Base-by-base conservation (phyloP, 1,140 invertebrate species). In the Pachypeltis micranthus region DNA sequence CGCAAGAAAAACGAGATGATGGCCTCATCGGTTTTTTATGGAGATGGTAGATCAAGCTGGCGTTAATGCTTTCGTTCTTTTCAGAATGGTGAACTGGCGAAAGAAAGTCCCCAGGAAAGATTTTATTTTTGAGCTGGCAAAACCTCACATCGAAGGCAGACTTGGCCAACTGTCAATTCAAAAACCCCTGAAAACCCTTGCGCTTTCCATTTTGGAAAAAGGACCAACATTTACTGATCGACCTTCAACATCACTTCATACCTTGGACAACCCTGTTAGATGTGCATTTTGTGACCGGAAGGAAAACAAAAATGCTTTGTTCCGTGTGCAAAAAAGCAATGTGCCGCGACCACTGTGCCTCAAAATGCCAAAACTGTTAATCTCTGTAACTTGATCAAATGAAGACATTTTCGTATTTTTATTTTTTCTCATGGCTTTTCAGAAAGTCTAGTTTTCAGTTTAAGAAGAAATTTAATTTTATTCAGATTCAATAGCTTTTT, bases 1-100 rank as follows among this genome's bases (percentile, higher is more conserved):
- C 12, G 66, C 68, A 25, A 66, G 70, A 10, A 68, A 66, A 57
- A 70, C 69, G 25, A 62, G 66, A n/a, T 60, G 69, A 54, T 72
- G 70, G 71, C 67, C 69, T 24, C 63, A 67, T 39, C 58, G 66
- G 10, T 56, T 67, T 44, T 70, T 68, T 51, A 10, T 51, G 16
- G 65, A 61, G 3, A 66, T 69, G 26, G 26, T 69, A 10, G 69
- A 70, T 62, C 66, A 68, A 19, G 62, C 61, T 24, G 44, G 25
- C 1, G 62, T 69, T 0, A 69, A 70, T 34, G 55, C 47, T 25
- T 31, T 31, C 19, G 62, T 69, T 63, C 63, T 69, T 28, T 66
- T 65, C 51, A 63, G 64, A 56, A 63, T 68, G 57, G 19, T 67
- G 39, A 54, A 57, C 31, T 29, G 58, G 61, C 44, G 66, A 64